Percentiles rank a stretch among this genome's conserved stretches.
Conservation (phyloP, 1,140 invertebrate genomes). For the Tetranychus cinnabarinus region DNA sequence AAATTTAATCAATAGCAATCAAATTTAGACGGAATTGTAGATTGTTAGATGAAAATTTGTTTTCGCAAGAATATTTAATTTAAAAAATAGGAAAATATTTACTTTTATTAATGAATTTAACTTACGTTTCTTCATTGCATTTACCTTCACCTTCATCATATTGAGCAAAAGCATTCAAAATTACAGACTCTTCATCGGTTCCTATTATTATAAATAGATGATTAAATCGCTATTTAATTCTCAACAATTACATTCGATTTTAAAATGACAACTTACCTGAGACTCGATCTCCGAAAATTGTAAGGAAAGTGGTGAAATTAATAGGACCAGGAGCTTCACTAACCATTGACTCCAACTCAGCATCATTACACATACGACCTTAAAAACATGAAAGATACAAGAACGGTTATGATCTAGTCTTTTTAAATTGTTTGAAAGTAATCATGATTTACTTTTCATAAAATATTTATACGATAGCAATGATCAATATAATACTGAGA, state of each 20-base stretch:
- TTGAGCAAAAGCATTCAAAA: constrained; percentile 79
- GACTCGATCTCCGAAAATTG: constrained; percentile 72
- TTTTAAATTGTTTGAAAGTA: neutral
- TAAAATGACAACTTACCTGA: constrained; percentile 25
- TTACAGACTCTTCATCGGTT: constrained; percentile 75
- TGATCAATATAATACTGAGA: too few relatives aligned
- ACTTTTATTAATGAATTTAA: constrained; percentile 37
- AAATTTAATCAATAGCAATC: neutral
- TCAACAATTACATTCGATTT: neutral
- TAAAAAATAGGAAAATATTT: constrained; percentile 52
- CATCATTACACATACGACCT: constrained; percentile 51
- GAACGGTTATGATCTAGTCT: neutral
- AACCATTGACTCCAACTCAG: constrained; percentile 74
- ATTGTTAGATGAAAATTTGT: constrained; percentile 34
- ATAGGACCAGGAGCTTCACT: constrained; percentile 68
- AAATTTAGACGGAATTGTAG: neutral
- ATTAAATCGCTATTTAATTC: neutral
- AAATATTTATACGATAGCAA: neutral
- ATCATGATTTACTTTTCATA: neutral
- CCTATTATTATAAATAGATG: constrained; percentile 20
- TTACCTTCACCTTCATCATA: constrained; percentile 49
- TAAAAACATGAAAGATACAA: neutral
- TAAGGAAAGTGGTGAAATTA: constrained; percentile 82
- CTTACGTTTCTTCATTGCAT: constrained; percentile 26
- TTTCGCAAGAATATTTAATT: constrained; percentile 69